A percentile compares a stretch with the other conserved stretches of the same genome.
phyloP scores from a whole-genome alignment of 1,140 invertebrate genomes.

The Belonocnema kinseyi region DNA sequence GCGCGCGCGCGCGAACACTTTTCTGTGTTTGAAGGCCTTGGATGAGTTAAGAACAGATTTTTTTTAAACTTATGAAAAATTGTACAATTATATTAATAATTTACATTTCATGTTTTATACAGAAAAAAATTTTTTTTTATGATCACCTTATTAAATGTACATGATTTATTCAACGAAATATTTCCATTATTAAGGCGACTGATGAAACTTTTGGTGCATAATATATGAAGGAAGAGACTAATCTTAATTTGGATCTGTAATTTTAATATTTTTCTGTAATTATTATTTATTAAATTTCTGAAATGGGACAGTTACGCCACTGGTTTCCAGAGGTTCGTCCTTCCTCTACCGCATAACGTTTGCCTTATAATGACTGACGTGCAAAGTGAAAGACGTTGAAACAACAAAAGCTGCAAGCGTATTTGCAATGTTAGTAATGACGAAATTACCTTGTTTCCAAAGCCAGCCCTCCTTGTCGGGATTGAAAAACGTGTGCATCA shows the following conservation, averaged over 20 bases:
- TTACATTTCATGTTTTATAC: too few species aligned
- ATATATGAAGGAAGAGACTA: neutral
- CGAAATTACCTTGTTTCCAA: conserved; percentile 93
- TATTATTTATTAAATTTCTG: neutral
- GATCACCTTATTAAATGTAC: too few species aligned
- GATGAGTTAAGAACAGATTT: too few species aligned
- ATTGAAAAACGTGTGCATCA: conserved; percentile 99
- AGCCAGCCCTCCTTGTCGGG: conserved; percentile 99
- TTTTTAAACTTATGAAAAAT: too few species aligned
- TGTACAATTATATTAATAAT: too few species aligned
- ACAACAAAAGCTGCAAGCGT: conserved; percentile 16
- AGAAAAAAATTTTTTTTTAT: too few species aligned
- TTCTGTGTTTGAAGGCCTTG: too few species aligned
- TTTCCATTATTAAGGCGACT: too few species aligned
- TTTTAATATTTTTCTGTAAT: neutral
- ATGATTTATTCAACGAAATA: too few species aligned
- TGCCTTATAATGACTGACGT: conserved; percentile 24
- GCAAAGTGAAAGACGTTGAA: conserved; percentile 21
- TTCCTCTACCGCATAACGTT: conserved; percentile 16
- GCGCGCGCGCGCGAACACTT: too few species aligned
- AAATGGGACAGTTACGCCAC: conserved; percentile 23
- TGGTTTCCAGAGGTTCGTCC: conserved; percentile 21
- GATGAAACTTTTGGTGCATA: neutral
- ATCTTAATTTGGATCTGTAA: neutral
- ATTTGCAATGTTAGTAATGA: conserved; percentile 26